Evolutionary conservation across 2,888 invertebrate genomes (phyloP).

Genomic region (Xestobium rufovillosum): DNA sequence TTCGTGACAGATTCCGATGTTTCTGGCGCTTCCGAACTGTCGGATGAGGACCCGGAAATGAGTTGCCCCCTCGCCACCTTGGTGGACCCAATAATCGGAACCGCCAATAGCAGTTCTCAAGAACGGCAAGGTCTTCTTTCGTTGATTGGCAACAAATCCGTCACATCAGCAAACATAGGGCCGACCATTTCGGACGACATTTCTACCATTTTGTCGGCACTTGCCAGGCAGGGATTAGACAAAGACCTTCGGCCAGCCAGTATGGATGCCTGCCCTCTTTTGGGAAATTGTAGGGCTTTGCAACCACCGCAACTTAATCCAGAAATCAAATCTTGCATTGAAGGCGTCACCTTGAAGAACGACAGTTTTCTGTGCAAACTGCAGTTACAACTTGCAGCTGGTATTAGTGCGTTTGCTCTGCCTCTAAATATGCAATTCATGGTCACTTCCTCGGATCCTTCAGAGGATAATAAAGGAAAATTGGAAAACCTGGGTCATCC

Average conservation of each 20-base stretch:
- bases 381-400: too few species aligned
- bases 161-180: too few species aligned
- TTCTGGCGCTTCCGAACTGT: not conserved
- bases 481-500: slow-evolving; percentile 5
- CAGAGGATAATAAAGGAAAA: not conserved
- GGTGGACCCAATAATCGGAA: not conserved
- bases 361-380: slow-evolving; percentile 2
- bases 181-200: slow-evolving; percentile 4
- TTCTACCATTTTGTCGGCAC: not conserved
- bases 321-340: slow-evolving; percentile 6
- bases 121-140: too few species aligned
- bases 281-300: slow-evolving; percentile 2
- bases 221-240: slow-evolving; percentile 4
- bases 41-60: slow-evolving; percentile 5
- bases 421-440: too few species aligned
- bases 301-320: slow-evolving; percentile 3
- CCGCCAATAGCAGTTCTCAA: slow-evolving; percentile 4
- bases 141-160: too few species aligned
- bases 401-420: too few species aligned
- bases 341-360: not conserved
- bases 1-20: slow-evolving; percentile 3
- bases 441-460: too few species aligned
- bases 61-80: slow-evolving; percentile 2
- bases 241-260: not conserved
- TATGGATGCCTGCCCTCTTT: not conserved